Conservation (phyloP, 2,888 invertebrate genomes). For the Oscheius myriophilus region DNA sequence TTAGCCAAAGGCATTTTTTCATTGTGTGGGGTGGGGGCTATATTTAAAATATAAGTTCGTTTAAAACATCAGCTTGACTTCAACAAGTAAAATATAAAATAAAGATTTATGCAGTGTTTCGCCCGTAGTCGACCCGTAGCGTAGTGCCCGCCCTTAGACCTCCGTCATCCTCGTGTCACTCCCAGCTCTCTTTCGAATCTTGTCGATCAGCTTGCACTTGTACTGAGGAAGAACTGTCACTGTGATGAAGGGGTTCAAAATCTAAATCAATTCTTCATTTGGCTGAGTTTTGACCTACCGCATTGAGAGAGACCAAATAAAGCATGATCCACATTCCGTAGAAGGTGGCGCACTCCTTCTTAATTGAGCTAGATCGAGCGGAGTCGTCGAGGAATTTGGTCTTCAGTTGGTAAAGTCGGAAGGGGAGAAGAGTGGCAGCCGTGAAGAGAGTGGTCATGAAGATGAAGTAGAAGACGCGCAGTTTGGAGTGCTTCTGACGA, state of each 20-base stretch:
- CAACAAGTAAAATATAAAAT: too few species aligned
- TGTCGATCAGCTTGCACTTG: constrained; percentile 47
- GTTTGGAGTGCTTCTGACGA: constrained; percentile 18
- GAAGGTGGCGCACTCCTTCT: constrained; percentile 45
- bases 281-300: constrained; percentile 46
- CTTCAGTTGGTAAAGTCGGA: constrained; percentile 54
- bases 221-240: constrained; percentile 70
- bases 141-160: constrained; percentile 1
- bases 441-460: constrained; percentile 68
- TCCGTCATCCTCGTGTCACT: constrained; percentile 25
- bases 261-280: constrained; percentile 47
- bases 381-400: constrained; percentile 7
- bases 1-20: too few species aligned
- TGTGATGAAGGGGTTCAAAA: constrained; percentile 68
- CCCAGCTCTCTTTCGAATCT: constrained; percentile 29
- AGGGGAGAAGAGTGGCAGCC: constrained; percentile 66
- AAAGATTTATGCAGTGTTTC: too few species aligned
- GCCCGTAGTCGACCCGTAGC: neutral
- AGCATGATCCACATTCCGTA: constrained; percentile 50
- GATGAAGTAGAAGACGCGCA: constrained; percentile 69
- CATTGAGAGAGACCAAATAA: constrained; percentile 63
- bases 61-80: too few species aligned
- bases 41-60: too few species aligned
- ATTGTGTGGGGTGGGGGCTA: too few species aligned
- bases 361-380: too few species aligned